phyloP scores from a whole-genome alignment of 23 tunicate genomes.

The Clavelina lepadiformis region DNA sequence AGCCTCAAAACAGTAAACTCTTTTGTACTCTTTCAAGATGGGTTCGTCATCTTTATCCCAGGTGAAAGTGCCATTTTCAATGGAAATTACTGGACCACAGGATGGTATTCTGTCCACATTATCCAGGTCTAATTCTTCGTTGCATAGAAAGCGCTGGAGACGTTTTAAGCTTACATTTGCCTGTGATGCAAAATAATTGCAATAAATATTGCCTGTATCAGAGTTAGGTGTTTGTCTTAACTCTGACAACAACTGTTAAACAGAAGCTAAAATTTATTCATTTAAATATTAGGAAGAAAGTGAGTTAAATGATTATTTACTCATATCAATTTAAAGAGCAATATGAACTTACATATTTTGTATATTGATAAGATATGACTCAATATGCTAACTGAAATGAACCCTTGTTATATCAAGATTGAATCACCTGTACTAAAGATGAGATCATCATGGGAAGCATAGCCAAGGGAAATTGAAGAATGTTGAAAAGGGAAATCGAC shows the following conservation, averaged over 20 bases:
- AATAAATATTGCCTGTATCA: too few relatives aligned
- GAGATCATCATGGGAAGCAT: slow-evolving; percentile 90
- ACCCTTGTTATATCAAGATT: too few relatives aligned
- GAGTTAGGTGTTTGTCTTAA: too few relatives aligned
- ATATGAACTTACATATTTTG: too few relatives aligned
- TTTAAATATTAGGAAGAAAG: too few relatives aligned
- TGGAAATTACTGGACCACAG: slow-evolving; percentile 23
- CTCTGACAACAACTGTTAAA: too few relatives aligned
- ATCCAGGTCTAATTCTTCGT: slow-evolving; percentile 64
- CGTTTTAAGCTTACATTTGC: slow-evolving; percentile 89
- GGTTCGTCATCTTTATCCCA: slow-evolving; percentile 66
- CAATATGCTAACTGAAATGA: too few relatives aligned
- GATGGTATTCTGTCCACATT: slow-evolving; percentile 36
- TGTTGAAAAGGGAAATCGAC: slow-evolving; percentile 80
- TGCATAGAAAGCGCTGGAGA: slow-evolving; percentile 58
- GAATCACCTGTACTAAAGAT: slow-evolving; percentile 74
- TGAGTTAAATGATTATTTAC: too few relatives aligned
- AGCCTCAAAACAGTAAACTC: too few relatives aligned
- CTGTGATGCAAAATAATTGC: slow-evolving; percentile 23
- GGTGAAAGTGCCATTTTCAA: slow-evolving; percentile 51
- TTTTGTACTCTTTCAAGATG: slow-evolving; percentile 27
- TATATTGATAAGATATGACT: too few relatives aligned
- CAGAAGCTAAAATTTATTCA: too few relatives aligned
- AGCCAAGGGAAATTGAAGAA: slow-evolving; percentile 79
- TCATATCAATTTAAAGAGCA: too few relatives aligned